A percentile compares a stretch with the other conserved stretches of the same genome.
Evolutionary conservation across 2,113 vertebrate species (phyloP).

Genomic region (Hirundichthys speculiger): DNA sequence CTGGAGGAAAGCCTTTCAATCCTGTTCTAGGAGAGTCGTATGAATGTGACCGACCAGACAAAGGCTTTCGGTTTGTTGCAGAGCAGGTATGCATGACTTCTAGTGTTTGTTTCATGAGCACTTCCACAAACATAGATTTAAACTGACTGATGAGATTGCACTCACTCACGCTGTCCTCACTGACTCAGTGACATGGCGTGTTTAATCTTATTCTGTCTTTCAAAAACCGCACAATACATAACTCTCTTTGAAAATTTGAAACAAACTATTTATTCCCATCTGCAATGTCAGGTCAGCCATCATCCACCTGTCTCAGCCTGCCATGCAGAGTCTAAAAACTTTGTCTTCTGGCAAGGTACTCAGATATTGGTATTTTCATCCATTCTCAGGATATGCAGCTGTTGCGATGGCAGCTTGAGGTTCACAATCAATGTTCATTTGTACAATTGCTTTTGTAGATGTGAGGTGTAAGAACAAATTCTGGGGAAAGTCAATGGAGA

Average conservation of each 20-base stretch:
- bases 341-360: conserved; percentile 97
- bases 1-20: conserved; percentile 97
- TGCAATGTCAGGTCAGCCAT: conserved; percentile 90
- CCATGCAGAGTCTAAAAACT: conserved; percentile 94
- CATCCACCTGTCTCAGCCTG: conserved; percentile 98
- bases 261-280: background rate
- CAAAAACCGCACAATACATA: background rate
- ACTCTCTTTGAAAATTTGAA: background rate
- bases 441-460: conserved; percentile 74
- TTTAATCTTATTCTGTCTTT: background rate
- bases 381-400: background rate
- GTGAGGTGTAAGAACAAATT: conserved; percentile 99
- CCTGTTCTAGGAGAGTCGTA: conserved; percentile 96
- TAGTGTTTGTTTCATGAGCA: background rate
- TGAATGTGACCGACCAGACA: conserved; percentile 91
- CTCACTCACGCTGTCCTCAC: background rate
- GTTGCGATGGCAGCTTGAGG: background rate
- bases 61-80: conserved; percentile 91
- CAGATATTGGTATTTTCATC: background rate
- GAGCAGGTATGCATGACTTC: conserved; percentile 87
- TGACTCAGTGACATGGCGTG: background rate
- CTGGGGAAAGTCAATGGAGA: conserved; percentile 99
- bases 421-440: conserved; percentile 1
- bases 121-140: background rate
- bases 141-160: background rate